Percentiles rank a stretch among this genome's conserved stretches.
Conservation (phyloP, 2,113 vertebrate genomes). For the Erythrolamprus reginae region DNA sequence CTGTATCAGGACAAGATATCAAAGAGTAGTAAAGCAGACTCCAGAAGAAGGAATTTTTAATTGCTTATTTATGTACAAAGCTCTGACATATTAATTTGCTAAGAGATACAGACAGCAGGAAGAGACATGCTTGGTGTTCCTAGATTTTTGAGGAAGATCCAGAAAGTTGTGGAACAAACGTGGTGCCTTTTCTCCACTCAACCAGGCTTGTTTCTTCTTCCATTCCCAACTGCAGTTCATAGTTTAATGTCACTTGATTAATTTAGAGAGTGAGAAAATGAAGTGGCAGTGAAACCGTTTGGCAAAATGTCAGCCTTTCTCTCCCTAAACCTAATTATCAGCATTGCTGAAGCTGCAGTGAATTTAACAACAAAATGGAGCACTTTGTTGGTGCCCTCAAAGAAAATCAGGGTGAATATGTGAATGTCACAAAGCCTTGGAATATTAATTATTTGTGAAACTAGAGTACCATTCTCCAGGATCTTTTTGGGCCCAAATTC, state of each 20-base stretch:
- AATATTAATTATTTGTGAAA: neutral
- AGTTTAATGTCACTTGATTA: neutral
- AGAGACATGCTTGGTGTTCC: neutral
- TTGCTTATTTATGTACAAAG: neutral
- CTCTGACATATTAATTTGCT: neutral
- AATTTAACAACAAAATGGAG: neutral
- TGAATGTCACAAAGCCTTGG: neutral
- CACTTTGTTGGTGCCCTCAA: neutral
- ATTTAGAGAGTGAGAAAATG: neutral
- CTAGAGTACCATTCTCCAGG: neutral
- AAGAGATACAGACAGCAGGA: neutral
- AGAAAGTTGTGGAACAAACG: neutral
- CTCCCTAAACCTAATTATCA: neutral
- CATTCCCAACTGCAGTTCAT: neutral
- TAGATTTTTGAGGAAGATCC: neutral
- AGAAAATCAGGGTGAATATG: neutral
- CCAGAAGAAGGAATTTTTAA: neutral
- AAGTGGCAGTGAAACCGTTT: neutral
- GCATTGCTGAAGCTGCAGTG: neutral
- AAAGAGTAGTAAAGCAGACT: neutral
- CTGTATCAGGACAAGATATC: neutral
- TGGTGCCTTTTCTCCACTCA: neutral
- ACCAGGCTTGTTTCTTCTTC: neutral
- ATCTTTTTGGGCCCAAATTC: neutral
- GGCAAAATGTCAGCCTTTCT: neutral